These are phyloP conservation scores for Panopea generosa DNA, from an alignment of 2,888 invertebrate genomes.

Conservation along the genomic window DNA sequence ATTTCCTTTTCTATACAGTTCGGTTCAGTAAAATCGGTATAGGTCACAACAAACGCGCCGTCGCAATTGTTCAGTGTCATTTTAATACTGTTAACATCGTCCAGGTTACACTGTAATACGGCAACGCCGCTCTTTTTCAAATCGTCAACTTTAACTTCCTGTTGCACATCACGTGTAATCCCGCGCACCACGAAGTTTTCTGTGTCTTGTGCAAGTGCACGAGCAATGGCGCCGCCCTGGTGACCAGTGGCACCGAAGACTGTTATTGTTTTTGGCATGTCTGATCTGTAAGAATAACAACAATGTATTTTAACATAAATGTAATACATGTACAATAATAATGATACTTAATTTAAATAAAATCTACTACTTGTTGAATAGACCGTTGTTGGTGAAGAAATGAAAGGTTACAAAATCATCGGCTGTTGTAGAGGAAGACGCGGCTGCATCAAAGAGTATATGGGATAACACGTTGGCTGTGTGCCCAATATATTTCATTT, in stretches of 20 bases:
- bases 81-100: conserved; percentile 62
- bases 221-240: conserved; percentile 77
- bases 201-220: conserved; percentile 65
- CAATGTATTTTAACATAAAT: too few species aligned
- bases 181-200: conserved; percentile 72
- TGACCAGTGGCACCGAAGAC: conserved; percentile 77
- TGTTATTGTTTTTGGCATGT: conserved; percentile 70
- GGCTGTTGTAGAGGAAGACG: too few species aligned
- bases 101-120: conserved; percentile 68
- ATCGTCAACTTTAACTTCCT: conserved; percentile 62
- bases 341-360: too few species aligned
- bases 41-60: conserved; percentile 78
- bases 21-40: conserved; percentile 74
- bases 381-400: too few species aligned
- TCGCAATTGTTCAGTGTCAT: conserved; percentile 65
- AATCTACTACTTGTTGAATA: too few species aligned
- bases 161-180: conserved; percentile 66
- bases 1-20: conserved; percentile 76
- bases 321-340: too few species aligned
- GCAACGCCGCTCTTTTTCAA: conserved; percentile 65
- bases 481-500: too few species aligned
- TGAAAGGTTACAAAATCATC: too few species aligned
- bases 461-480: too few species aligned
- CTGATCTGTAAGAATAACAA: conserved; percentile 30
- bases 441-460: too few species aligned